Conservation (phyloP, 2,888 invertebrate species). For the Erebia ligea region DNA sequence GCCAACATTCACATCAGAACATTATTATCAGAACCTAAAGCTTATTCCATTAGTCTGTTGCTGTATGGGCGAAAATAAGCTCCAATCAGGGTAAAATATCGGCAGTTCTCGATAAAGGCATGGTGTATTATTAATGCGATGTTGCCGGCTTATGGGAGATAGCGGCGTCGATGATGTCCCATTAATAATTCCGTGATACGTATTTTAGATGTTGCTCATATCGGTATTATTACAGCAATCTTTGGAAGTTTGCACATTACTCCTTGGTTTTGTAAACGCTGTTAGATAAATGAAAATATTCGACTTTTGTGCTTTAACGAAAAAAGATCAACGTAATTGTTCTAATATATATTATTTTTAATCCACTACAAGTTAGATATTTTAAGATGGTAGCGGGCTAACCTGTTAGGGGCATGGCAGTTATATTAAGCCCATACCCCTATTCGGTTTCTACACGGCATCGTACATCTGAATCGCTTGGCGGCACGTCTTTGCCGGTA, state of each 20-base stretch:
- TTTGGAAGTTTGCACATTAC: constrained; percentile 16
- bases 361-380: too few relatives aligned
- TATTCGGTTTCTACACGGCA: too few relatives aligned
- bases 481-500: too few relatives aligned
- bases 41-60: too few relatives aligned
- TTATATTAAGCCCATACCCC: too few relatives aligned
- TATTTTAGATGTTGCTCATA: not conserved
- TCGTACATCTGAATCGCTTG: too few relatives aligned
- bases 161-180: constrained; percentile 33
- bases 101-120: constrained; percentile 26
- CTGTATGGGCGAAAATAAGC: not conserved
- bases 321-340: too few relatives aligned
- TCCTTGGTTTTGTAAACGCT: not conserved
- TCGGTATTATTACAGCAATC: constrained; percentile 6
- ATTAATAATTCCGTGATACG: constrained; percentile 37
- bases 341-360: too few relatives aligned
- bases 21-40: too few relatives aligned
- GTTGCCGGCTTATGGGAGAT: constrained; percentile 27
- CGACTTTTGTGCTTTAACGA: not conserved
- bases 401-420: too few relatives aligned
- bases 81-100: constrained; percentile 25
- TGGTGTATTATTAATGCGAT: constrained; percentile 37
- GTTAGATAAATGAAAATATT: not conserved
- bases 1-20: too few relatives aligned
- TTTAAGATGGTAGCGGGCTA: too few relatives aligned